Percentiles rank a stretch among this genome's conserved stretches.
phyloP scores from a whole-genome alignment of 2,888 invertebrate genomes.

The Griposia aprilina region DNA sequence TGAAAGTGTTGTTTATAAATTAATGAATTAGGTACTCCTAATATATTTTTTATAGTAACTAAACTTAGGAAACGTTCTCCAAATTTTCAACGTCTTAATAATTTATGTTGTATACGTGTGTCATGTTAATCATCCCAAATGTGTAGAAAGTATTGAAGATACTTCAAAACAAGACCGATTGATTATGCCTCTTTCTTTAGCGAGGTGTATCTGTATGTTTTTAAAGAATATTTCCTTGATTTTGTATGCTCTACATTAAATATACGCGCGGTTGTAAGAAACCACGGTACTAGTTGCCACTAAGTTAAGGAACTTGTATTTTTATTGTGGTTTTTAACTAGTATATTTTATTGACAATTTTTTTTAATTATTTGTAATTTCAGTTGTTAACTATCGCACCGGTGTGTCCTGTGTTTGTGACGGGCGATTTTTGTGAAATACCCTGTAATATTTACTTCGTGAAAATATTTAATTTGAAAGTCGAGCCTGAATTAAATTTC shows the following conservation, averaged over 20 bases:
- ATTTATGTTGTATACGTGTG: background rate
- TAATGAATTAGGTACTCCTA: background rate
- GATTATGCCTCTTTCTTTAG: background rate
- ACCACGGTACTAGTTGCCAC: background rate
- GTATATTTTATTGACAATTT: background rate
- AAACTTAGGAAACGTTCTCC: background rate
- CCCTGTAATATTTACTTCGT: background rate
- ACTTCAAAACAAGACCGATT: background rate
- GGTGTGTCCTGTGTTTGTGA: background rate
- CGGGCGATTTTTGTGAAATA: background rate
- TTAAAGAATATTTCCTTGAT: background rate
- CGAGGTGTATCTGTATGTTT: background rate
- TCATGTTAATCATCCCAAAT: conserved; percentile 7
- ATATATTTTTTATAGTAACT: background rate
- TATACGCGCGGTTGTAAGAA: background rate
- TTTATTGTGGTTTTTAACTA: background rate
- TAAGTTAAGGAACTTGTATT: background rate
- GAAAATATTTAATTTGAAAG: background rate
- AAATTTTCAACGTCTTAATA: background rate
- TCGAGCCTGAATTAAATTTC: background rate
- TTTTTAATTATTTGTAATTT: no score
- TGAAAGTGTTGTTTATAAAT: background rate
- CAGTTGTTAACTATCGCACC: background rate
- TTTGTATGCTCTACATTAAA: background rate
- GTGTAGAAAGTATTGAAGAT: background rate